phyloP scores from a whole-genome alignment of 2,113 vertebrate species.

The Pseudolaguvia tuberculata region DNA sequence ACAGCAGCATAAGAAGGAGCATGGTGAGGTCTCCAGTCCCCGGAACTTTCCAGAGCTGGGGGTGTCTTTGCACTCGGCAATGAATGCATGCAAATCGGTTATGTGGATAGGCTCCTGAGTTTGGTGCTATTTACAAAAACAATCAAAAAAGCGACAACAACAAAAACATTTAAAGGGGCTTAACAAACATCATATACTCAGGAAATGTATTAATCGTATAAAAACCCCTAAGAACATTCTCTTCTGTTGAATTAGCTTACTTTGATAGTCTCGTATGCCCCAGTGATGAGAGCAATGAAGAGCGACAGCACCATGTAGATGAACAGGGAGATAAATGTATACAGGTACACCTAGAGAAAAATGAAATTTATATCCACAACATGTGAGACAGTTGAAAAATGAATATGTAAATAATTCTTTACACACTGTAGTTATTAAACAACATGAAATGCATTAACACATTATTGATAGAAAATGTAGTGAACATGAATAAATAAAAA shows the following conservation, averaged over 20 bases:
- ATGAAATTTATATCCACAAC: not conserved
- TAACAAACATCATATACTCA: not conserved
- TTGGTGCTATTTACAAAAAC: conserved; percentile 72
- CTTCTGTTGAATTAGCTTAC: conserved; percentile 57
- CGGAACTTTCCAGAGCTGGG: conserved; percentile 83
- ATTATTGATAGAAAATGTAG: not conserved
- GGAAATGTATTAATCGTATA: not conserved
- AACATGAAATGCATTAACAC: not conserved
- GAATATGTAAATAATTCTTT: not conserved
- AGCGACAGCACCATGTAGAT: conserved; percentile 98
- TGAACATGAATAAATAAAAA: not conserved
- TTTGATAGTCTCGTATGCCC: conserved; percentile 93
- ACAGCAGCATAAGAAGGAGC: conserved; percentile 84
- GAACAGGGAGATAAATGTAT: conserved; percentile 95
- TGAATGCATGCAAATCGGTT: conserved; percentile 83
- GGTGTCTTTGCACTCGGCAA: conserved; percentile 83
- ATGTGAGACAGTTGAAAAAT: not conserved
- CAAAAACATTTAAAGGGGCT: not conserved
- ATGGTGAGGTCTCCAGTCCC: conserved; percentile 72
- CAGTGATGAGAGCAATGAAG: conserved; percentile 95
- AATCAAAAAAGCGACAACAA: not conserved
- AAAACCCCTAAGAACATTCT: no score
- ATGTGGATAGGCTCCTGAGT: conserved; percentile 69
- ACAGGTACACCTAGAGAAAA: conserved; percentile 74
- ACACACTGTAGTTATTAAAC: not conserved